Percentiles rank a stretch among this genome's conserved stretches.
Conservation (phyloP, 2,113 vertebrate genomes). For the Cochlearius cochlearius region DNA sequence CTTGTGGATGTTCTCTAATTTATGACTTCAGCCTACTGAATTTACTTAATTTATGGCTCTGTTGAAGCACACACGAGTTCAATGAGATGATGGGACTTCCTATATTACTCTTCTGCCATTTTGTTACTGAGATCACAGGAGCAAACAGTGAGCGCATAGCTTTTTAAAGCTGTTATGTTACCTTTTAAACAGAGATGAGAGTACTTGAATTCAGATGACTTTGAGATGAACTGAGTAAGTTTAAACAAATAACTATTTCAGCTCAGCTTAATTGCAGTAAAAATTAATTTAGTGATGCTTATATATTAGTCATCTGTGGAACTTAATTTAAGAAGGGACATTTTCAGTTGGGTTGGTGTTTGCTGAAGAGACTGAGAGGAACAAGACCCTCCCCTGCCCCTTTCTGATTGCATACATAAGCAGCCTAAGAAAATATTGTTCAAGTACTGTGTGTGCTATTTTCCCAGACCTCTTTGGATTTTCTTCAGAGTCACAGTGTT, state of each 20-base stretch:
- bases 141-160: neutral
- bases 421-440: neutral
- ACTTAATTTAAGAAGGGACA: fast-evolving
- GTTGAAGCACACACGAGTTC: neutral
- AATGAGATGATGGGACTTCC: neutral
- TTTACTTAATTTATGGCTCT: neutral
- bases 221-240: neutral
- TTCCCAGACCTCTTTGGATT: neutral
- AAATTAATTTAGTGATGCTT: neutral
- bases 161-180: neutral
- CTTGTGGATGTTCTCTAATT: neutral
- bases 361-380: neutral
- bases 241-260: neutral
- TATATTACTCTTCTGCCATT: neutral
- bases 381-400: neutral
- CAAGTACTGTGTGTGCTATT: neutral
- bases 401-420: neutral
- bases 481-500: neutral
- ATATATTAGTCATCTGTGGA: neutral
- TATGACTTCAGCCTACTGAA: neutral
- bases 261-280: neutral
- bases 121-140: neutral
- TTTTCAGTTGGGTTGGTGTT: neutral
- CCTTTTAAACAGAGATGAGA: neutral
- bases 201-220: neutral